Base-by-base conservation (phyloP, 2,113 vertebrate species). In the Equus przewalskii region DNA sequence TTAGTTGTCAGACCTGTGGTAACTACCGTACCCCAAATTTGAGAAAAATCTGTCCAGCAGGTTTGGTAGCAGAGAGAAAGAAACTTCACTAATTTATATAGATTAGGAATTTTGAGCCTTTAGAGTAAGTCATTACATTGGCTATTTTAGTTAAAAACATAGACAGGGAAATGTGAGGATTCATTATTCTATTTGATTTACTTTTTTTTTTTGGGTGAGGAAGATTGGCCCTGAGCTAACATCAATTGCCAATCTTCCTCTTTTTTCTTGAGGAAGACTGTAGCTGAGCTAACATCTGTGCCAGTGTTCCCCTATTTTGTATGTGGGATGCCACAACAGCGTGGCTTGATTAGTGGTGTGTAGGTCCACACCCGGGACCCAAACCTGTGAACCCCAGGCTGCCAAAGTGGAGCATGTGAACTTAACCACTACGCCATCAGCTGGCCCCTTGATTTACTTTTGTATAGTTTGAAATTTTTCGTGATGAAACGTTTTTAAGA, bases 101-200 rank as follows among this genome's bases (percentile, higher is more conserved):
- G 41, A n/a, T 86, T 67, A 90, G 62, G 33, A 76, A 92, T 83
- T 90, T 96, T 22, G 7, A 92, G 5, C 22, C 21, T 62, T 78
- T 80, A 70, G 6, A 94, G 24, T 62, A 89, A 89, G 79, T 79
- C 18, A 89, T 91, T 56, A 81, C 94, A 92, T 67, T 89, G 85
- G 73, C 60, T 92, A 18, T 58, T 92, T 93, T 83, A 70, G 30
- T 84, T 91, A 84, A 91, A 81, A 69, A 85, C 41, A 73, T 58
- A 82, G 33, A 54, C 7, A 76, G 70, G 28, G 44, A 96, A 96
- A 79, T 3, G 1, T 80, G 51, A 92, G n/a, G 64, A 36, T 92
- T 97, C 70, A 73, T 88, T 84, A 15, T 90, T 54, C 22, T 90
- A 49, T 78, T 85, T 13, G 56, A 51, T 70, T 87, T 88, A 79